A percentile compares a stretch with the other conserved stretches of the same genome.
These are phyloP conservation scores for Blastobasis lacticolella DNA, from an alignment of 2,888 invertebrate genomes.

Conservation along the genomic window DNA sequence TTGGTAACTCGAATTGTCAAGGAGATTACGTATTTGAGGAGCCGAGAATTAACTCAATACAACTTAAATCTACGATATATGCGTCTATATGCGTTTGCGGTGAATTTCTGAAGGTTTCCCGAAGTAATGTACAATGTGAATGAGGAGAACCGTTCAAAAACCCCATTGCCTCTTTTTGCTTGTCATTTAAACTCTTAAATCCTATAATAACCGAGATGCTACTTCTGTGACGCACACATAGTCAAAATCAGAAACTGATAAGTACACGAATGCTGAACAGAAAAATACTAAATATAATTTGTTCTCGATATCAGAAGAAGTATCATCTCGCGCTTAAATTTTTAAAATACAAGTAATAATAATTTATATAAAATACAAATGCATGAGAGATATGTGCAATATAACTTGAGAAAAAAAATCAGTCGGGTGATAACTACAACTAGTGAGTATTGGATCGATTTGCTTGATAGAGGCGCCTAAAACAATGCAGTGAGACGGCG, in stretches of 20 bases:
- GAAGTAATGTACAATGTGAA: conserved; percentile 53
- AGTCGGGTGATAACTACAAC: conserved; percentile 46
- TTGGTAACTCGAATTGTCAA: conserved; percentile 68
- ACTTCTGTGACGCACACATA: conserved; percentile 28
- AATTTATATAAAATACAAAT: conserved; percentile 59
- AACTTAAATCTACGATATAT: conserved; percentile 12
- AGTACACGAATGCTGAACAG: conserved; percentile 2
- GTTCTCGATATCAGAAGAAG: conserved; percentile 8
- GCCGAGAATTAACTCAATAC: conserved; percentile 21
- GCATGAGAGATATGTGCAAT: conserved; percentile 56
- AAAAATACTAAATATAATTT: conserved; percentile 2
- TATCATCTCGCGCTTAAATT: conserved; percentile 3
- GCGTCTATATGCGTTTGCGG: conserved; percentile 40
- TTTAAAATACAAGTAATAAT: conserved; percentile 11
- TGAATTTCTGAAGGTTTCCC: conserved; percentile 58
- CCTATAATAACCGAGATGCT: conserved; percentile 24
- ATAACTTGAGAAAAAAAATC: conserved; percentile 34
- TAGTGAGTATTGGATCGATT: conserved; percentile 56
- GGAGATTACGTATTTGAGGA: conserved; percentile 47
- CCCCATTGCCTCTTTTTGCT: conserved; percentile 67
- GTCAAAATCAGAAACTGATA: neutral
- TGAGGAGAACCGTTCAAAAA: conserved; percentile 62
- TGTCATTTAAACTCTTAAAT: conserved; percentile 48
- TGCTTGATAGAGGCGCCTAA: conserved; percentile 12
- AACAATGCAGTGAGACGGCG: conserved; percentile 8